phyloP scores from a whole-genome alignment of 1,140 invertebrate species.

The Phymorhynchus buccinoides region DNA sequence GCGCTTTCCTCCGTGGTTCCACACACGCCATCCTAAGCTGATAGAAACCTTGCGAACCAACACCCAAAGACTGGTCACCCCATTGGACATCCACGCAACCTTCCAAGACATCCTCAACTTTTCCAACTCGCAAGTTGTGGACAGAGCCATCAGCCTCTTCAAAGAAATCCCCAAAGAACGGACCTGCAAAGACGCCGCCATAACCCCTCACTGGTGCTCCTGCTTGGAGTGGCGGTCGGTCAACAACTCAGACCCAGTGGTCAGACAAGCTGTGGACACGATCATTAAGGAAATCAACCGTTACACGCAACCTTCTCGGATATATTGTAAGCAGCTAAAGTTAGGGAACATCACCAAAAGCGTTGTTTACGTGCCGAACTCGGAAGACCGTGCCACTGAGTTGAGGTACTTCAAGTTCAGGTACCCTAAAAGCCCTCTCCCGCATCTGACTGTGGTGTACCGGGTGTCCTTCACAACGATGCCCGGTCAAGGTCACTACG shows the following conservation, averaged over 20 bases:
- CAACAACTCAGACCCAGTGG: neutral
- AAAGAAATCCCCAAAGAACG: conserved; percentile 77
- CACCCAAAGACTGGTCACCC: conserved; percentile 68
- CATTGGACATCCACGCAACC: conserved; percentile 75
- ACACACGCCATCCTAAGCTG: conserved; percentile 78
- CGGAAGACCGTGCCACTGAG: neutral
- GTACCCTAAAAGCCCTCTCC: conserved; percentile 74
- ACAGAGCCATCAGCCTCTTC: conserved; percentile 82
- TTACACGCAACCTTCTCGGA: neutral
- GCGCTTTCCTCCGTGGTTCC: conserved; percentile 83
- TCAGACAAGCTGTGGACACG: neutral
- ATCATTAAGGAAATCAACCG: conserved; percentile 23
- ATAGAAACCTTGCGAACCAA: conserved; percentile 82
- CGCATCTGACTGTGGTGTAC: conserved; percentile 40
- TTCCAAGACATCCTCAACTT: conserved; percentile 72
- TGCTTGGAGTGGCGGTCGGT: conserved; percentile 84
- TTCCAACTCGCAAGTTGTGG: conserved; percentile 78
- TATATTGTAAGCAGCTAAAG: neutral
- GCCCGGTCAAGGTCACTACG: conserved; percentile 85
- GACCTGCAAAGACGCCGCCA: conserved; percentile 87
- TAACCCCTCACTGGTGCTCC: conserved; percentile 95
- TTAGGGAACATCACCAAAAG: neutral
- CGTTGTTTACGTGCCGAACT: neutral
- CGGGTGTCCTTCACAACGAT: conserved; percentile 79
- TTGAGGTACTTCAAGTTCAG: conserved; percentile 76